A percentile compares a stretch with the other conserved stretches of the same genome.
phyloP scores from a whole-genome alignment of 2,888 invertebrate genomes.

The Acronicta alni region DNA sequence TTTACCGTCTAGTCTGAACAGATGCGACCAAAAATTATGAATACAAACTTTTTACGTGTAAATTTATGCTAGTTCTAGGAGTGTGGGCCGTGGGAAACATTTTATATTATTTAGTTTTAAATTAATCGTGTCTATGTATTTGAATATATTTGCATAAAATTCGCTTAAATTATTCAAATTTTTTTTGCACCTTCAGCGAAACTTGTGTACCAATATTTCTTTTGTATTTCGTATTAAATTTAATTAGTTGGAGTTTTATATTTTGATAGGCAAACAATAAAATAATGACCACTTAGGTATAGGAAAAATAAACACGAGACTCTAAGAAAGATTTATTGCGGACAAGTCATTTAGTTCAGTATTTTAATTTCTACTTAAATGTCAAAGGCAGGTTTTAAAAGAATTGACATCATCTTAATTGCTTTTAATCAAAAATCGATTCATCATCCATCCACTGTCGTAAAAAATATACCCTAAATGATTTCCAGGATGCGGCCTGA shows the following conservation, averaged over 20 bases:
- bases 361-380: too few relatives aligned
- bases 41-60: constrained; percentile 3
- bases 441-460: too few relatives aligned
- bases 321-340: not conserved
- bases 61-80: not conserved
- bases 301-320: not conserved
- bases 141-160: constrained; percentile 37
- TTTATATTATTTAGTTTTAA: constrained; percentile 3
- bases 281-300: not conserved
- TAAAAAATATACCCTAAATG: too few relatives aligned
- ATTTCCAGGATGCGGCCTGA: not conserved
- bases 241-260: not conserved
- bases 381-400: too few relatives aligned
- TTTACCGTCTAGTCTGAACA: not conserved
- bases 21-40: not conserved
- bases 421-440: too few relatives aligned
- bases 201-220: constrained; percentile 1
- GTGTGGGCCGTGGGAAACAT: constrained; percentile 23
- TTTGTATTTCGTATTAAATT: constrained; percentile 10
- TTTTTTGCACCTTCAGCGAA: constrained; percentile 12
- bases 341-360: too few relatives aligned
- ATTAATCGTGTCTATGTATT: constrained; percentile 7
- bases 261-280: constrained; percentile 1
- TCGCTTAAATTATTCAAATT: constrained; percentile 34
- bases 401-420: too few relatives aligned